Conservation (phyloP, 2,888 invertebrate species). For the Carabus problematicus region DNA sequence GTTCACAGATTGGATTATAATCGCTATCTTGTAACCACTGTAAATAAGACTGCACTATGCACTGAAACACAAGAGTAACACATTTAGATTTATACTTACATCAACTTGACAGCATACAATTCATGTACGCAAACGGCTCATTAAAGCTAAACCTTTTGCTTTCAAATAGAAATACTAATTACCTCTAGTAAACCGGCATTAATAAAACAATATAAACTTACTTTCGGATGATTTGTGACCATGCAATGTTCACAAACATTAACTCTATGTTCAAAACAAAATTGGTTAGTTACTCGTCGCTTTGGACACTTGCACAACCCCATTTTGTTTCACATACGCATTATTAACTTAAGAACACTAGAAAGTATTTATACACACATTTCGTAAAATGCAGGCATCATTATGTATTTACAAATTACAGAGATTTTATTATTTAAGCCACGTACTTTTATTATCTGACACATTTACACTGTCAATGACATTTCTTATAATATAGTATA, state of each 20-base stretch:
- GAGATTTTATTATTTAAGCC: conserved; percentile 27
- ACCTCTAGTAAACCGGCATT: neutral
- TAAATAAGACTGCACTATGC: conserved; percentile 96
- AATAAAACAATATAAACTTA: conserved; percentile 58
- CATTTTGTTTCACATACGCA: conserved; percentile 66
- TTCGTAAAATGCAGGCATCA: conserved; percentile 12
- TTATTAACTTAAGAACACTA: conserved; percentile 17
- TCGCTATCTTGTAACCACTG: conserved; percentile 99
- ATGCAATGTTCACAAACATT: conserved; percentile 99
- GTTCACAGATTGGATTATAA: conserved; percentile 90
- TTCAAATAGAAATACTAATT: conserved; percentile 11
- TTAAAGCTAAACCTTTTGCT: neutral
- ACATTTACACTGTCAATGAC: conserved; percentile 35
- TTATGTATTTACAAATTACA: conserved; percentile 35
- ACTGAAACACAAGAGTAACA: conserved; percentile 67
- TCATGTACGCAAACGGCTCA: conserved; percentile 3
- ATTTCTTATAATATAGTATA: conserved; percentile 17
- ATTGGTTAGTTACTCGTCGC: conserved; percentile 95
- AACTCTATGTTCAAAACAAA: conserved; percentile 98
- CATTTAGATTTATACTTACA: too few relatives aligned
- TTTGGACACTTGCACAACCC: conserved; percentile 99
- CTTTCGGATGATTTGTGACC: conserved; percentile 95
- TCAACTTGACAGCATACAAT: too few relatives aligned
- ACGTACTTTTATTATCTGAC: conserved; percentile 41
- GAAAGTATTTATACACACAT: conserved; percentile 16